phyloP scores from a whole-genome alignment of 2,888 invertebrate species.

The Apodemia duryi region DNA sequence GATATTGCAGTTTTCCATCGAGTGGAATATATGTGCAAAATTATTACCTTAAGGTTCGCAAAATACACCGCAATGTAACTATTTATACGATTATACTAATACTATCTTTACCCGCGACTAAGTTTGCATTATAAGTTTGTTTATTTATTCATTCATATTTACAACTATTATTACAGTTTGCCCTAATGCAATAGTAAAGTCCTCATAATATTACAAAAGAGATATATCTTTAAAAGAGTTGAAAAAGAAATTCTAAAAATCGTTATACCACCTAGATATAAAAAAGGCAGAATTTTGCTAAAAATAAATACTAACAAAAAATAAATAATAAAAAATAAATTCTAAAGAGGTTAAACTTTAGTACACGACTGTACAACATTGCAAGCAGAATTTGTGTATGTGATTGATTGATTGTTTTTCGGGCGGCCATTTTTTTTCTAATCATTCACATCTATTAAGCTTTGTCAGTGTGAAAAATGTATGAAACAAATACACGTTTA shows the following conservation, averaged over 20 bases:
- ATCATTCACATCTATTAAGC: conserved; percentile 10
- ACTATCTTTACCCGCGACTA: neutral
- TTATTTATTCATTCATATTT: too few species aligned
- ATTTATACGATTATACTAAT: neutral
- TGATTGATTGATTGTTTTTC: conserved; percentile 8
- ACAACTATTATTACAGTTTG: too few species aligned
- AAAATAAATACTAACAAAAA: too few species aligned
- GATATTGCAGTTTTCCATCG: conserved; percentile 45
- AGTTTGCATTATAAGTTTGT: too few species aligned
- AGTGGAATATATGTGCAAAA: conserved; percentile 25
- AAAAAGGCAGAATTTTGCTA: neutral
- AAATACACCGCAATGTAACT: neutral
- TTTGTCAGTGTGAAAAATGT: conserved; percentile 10
- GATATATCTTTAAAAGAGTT: too few species aligned
- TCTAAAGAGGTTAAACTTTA: neutral
- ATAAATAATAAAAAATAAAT: too few species aligned
- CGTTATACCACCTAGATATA: too few species aligned
- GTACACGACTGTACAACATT: neutral
- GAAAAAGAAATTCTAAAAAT: too few species aligned
- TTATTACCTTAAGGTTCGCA: neutral
- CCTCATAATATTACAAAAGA: too few species aligned
- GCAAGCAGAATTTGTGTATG: conserved; percentile 7
- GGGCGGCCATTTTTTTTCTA: conserved; percentile 4
- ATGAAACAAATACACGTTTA: neutral
- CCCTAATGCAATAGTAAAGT: too few species aligned